Conservation (phyloP, 1,140 invertebrate genomes). For the Dolichoris vasculosae region DNA sequence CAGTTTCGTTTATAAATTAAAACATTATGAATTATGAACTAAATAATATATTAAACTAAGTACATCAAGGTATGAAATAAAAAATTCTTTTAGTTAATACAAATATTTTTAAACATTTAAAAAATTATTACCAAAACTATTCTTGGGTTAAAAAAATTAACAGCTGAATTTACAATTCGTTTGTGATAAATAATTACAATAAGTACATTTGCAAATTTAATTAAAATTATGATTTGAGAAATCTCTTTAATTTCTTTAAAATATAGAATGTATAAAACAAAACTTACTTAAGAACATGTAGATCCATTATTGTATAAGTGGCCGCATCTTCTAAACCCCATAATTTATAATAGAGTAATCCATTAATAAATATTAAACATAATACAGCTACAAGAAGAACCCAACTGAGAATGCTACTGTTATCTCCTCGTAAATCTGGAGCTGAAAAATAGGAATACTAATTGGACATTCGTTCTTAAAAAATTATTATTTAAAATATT, state of each 20-base stretch:
- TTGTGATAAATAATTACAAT: background rate
- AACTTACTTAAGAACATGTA: conserved; percentile 77
- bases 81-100: too few relatives aligned
- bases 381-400: conserved; percentile 78
- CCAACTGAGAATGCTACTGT: conserved; percentile 68
- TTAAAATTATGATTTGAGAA: too few relatives aligned
- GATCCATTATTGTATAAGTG: conserved; percentile 75
- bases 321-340: conserved; percentile 80
- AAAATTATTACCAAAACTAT: too few relatives aligned
- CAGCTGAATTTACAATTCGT: too few relatives aligned
- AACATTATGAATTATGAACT: too few relatives aligned
- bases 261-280: background rate
- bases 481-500: conserved; percentile 32
- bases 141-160: too few relatives aligned
- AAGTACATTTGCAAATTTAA: background rate
- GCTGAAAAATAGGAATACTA: conserved; percentile 50
- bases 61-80: too few relatives aligned
- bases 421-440: conserved; percentile 61
- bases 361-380: conserved; percentile 84
- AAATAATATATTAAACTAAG: too few relatives aligned
- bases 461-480: background rate
- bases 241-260: background rate
- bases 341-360: conserved; percentile 85
- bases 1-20: too few relatives aligned
- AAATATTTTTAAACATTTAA: too few relatives aligned